Percentiles rank a stretch among this genome's conserved stretches.
phyloP scores from a whole-genome alignment of 2,797 vertebrate species.

The Cheirogaleus major region DNA sequence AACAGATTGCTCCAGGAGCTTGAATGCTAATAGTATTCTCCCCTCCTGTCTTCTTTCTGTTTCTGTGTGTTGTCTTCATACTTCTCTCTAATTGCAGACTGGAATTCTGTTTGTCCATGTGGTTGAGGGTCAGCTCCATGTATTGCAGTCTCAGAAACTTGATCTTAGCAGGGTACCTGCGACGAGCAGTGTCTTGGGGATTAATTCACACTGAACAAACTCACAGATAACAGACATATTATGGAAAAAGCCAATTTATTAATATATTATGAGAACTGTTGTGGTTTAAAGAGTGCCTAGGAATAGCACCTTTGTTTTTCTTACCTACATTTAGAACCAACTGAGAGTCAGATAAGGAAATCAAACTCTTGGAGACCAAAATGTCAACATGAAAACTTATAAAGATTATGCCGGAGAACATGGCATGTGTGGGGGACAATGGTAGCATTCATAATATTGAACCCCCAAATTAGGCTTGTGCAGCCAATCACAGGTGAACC shows the following conservation, averaged over 20 bases:
- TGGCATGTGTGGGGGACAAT: neutral
- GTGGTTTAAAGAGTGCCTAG: neutral
- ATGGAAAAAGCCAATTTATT: neutral
- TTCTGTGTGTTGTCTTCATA: neutral
- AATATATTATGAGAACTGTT: neutral
- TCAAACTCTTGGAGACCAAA: neutral
- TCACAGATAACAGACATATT: neutral
- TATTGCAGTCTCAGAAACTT: neutral
- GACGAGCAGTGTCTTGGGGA: neutral
- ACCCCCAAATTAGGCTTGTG: neutral
- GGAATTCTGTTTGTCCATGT: neutral
- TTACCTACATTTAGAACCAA: neutral
- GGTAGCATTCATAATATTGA: neutral
- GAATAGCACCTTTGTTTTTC: neutral
- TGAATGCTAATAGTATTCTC: rapidly evolving
- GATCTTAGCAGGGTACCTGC: neutral
- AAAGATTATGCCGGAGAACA: neutral
- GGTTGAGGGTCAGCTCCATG: neutral
- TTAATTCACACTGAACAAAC: too few relatives aligned
- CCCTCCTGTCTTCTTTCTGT: neutral
- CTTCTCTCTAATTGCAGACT: neutral
- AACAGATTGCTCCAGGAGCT: too few relatives aligned
- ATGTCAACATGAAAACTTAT: neutral
- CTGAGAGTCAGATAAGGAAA: neutral
- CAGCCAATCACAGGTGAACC: neutral